Conservation (phyloP, 2,113 vertebrate species). For the Gopherus evgoodei region DNA sequence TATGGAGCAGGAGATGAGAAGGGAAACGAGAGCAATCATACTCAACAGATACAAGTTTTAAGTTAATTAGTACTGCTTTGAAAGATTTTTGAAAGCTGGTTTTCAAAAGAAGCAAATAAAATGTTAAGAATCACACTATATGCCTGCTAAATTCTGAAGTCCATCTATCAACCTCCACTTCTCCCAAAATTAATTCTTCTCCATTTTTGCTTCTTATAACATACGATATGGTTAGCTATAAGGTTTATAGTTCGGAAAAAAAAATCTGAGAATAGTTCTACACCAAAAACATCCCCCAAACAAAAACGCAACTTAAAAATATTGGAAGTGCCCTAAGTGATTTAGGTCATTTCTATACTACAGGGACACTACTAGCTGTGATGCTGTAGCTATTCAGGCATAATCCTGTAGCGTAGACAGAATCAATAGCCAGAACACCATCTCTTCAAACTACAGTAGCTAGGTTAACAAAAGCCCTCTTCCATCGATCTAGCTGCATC, state of each 20-base stretch:
- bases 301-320: neutral
- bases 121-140: conserved; percentile 14
- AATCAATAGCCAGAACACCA: neutral
- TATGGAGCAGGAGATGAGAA: conserved; percentile 14
- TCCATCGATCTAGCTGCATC: neutral
- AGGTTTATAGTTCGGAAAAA: neutral
- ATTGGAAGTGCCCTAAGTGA: neutral
- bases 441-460: neutral
- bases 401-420: neutral
- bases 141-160: neutral
- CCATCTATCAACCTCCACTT: neutral
- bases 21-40: conserved; percentile 28
- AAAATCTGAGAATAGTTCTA: neutral
- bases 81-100: neutral
- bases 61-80: neutral
- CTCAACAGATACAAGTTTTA: conserved; percentile 26
- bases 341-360: neutral
- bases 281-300: neutral
- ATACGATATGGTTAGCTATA: neutral
- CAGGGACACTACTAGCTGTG: neutral
- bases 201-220: neutral
- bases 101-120: conserved; percentile 15
- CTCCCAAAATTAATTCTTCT: neutral
- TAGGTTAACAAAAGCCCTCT: neutral
- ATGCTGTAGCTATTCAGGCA: neutral